These are phyloP conservation scores for Serranus cabrilla DNA, from an alignment of 2,797 vertebrate species.

Conservation along the genomic window DNA sequence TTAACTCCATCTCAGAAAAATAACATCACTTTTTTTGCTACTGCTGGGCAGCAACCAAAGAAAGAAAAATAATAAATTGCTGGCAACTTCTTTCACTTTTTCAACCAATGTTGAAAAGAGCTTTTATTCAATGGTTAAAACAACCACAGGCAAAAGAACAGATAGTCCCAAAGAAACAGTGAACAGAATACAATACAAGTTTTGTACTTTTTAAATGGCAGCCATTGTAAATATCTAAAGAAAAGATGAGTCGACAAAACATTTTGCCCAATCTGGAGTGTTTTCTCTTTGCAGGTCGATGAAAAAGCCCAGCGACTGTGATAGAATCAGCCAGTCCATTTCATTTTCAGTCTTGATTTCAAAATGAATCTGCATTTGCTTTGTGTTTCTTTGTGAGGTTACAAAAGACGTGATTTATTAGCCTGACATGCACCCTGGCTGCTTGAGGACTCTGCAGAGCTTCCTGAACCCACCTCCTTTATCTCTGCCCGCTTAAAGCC, in stretches of 20 bases:
- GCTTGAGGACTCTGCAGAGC: conserved; percentile 18
- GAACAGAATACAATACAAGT: conserved; percentile 34
- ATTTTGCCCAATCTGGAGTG: conserved; percentile 23
- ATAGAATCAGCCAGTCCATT: conserved; percentile 21
- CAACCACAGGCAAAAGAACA: conserved; percentile 32
- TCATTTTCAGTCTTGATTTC: conserved; percentile 41
- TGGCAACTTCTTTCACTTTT: conserved; percentile 11
- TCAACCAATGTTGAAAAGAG: conserved; percentile 26
- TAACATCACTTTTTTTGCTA: not conserved
- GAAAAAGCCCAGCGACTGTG: not conserved
- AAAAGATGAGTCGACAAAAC: conserved; percentile 19
- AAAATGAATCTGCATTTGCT: conserved; percentile 46
- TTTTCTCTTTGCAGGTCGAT: conserved; percentile 22
- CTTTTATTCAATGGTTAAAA: conserved; percentile 43
- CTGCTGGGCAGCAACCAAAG: conserved; percentile 15
- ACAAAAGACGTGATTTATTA: conserved; percentile 60
- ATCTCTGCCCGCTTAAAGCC: conserved; percentile 44
- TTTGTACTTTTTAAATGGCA: not conserved
- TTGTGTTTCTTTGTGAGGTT: conserved; percentile 47
- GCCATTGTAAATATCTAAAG: conserved; percentile 9
- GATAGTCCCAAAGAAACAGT: conserved; percentile 15
- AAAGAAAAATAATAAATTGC: conserved; percentile 10
- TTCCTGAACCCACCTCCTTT: conserved; percentile 47
- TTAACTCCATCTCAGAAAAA: conserved; percentile 5
- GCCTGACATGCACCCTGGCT: conserved; percentile 14